These are phyloP conservation scores for Montipora capitata DNA, from an alignment of 92 coral and sea anemone genomes.

Conservation along the genomic window DNA sequence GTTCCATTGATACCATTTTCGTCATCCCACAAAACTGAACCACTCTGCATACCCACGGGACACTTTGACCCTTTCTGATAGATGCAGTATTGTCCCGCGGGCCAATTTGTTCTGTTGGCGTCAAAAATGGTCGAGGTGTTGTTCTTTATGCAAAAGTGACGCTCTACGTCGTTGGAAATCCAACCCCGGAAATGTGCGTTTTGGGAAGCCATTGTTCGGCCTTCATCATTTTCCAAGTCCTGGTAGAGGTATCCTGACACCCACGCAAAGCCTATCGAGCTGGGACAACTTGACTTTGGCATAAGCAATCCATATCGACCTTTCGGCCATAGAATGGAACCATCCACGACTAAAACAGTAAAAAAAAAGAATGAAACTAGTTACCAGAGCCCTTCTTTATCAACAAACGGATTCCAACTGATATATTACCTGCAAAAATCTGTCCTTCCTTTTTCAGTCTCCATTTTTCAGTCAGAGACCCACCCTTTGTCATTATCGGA, in stretches of 20 bases:
- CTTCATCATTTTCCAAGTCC: constrained; percentile 19
- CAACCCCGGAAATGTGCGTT: constrained; percentile 65
- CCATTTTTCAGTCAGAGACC: too few species aligned
- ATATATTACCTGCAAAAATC: too few species aligned
- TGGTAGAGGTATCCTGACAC: constrained; percentile 20
- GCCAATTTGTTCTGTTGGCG: constrained; percentile 66
- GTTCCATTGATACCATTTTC: constrained; percentile 33
- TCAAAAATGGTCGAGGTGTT: constrained; percentile 16
- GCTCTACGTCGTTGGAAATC: constrained; percentile 69
- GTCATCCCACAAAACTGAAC: constrained; percentile 76
- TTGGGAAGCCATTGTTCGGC: constrained; percentile 8
- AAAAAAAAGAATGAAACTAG: neutral
- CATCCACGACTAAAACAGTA: neutral
- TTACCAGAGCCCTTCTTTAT: neutral
- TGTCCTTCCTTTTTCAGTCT: too few species aligned
- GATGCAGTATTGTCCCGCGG: constrained; percentile 81
- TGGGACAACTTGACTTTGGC: constrained; percentile 39
- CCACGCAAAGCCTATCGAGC: constrained; percentile 25
- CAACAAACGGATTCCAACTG: too few species aligned
- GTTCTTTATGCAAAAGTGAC: constrained; percentile 81
- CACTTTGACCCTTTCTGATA: constrained; percentile 75
- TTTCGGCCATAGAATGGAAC: constrained; percentile 25
- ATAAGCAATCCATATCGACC: constrained; percentile 46
- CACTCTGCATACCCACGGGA: constrained; percentile 68
- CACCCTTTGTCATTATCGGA: too few species aligned